phyloP scores from a whole-genome alignment of 2,888 invertebrate genomes.

The Noctua fimbriata region DNA sequence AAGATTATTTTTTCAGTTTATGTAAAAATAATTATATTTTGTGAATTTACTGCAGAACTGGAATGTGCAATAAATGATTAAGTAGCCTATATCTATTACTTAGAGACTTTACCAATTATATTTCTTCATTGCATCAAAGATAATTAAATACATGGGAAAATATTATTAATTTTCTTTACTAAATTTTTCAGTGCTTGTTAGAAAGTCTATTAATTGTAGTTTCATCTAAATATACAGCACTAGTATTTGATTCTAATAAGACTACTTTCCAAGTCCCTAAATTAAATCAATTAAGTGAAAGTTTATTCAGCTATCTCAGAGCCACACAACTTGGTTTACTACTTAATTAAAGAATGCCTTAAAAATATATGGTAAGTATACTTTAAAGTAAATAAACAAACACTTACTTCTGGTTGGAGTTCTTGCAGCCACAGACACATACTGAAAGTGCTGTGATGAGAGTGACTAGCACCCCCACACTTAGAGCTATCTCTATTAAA shows the following conservation, averaged over 20 bases:
- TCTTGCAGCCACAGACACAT: constrained; percentile 94
- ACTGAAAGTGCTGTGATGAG: constrained; percentile 90
- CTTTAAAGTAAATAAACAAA: constrained; percentile 35
- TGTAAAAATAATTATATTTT: not conserved
- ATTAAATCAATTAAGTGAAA: constrained; percentile 41
- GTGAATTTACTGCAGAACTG: constrained; percentile 3
- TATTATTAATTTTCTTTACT: not conserved
- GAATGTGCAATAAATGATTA: not conserved
- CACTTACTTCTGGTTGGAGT: constrained; percentile 93
- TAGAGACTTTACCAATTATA: not conserved
- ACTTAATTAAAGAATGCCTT: constrained; percentile 10
- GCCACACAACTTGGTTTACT: constrained; percentile 3
- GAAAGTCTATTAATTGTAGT: no score
- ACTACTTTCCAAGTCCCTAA: constrained; percentile 22
- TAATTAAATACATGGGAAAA: not conserved
- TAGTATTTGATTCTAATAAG: constrained; percentile 20
- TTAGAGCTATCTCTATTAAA: constrained; percentile 84
- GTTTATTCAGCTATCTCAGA: constrained; percentile 37
- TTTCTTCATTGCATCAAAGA: not conserved
- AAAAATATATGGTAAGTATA: not conserved
- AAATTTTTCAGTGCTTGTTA: not conserved
- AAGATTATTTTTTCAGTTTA: not conserved
- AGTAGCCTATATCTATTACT: constrained; percentile 6
- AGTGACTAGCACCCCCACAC: constrained; percentile 85
- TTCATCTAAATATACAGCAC: not conserved